Evolutionary conservation across 1,140 invertebrate species (phyloP).

Genomic region (Goniozus legneri): DNA sequence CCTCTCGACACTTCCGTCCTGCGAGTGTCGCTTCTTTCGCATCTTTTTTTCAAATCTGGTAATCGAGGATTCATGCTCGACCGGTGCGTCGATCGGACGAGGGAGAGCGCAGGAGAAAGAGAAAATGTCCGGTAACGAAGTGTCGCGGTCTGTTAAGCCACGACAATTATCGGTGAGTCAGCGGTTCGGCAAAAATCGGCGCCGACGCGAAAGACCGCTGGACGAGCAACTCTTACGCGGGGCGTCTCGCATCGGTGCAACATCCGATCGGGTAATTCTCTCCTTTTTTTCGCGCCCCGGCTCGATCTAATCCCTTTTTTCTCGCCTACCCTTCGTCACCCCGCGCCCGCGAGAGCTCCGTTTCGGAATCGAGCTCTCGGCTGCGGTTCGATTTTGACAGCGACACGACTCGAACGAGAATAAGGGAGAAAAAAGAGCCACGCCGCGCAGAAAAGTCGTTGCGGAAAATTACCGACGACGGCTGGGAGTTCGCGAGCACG

Average conservation of each 20-base stretch:
- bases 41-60: no score
- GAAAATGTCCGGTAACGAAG: slow-evolving; percentile 22
- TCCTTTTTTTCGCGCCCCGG: no score
- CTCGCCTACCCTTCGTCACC: not conserved
- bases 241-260: no score
- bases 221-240: no score
- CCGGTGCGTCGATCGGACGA: no score
- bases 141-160: slow-evolving; percentile 27
- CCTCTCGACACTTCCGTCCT: no score
- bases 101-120: not conserved
- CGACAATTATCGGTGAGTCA: slow-evolving; percentile 28
- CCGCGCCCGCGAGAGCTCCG: not conserved
- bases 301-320: not conserved
- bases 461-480: slow-evolving; percentile 16
- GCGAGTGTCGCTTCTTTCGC: no score
- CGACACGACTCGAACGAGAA: slow-evolving; percentile 6
- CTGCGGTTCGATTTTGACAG: slow-evolving; percentile 22
- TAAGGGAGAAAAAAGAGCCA: not conserved
- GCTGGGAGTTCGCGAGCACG: not conserved
- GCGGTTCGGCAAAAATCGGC: slow-evolving; percentile 17
- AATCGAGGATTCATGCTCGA: slow-evolving; percentile 9
- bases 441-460: slow-evolving; percentile 9
- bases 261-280: no score
- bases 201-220: no score
- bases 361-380: slow-evolving; percentile 3